These are phyloP conservation scores for Lutraria rhynchaena DNA, from an alignment of 1,140 invertebrate genomes.

Conservation along the genomic window DNA sequence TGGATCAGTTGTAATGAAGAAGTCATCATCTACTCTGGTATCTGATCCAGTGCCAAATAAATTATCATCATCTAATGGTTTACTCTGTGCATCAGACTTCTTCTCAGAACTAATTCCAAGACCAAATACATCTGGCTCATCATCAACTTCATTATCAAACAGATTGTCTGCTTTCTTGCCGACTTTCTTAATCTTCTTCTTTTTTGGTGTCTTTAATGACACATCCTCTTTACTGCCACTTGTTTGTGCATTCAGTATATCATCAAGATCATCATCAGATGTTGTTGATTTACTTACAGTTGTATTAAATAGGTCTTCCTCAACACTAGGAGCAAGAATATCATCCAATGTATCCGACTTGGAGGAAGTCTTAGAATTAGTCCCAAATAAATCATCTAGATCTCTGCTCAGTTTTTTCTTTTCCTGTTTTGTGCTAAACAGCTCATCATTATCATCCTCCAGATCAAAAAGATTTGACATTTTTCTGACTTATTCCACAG, in stretches of 20 bases:
- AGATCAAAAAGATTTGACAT: conserved; percentile 41
- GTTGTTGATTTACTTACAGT: too few species aligned
- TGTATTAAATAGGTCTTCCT: conserved; percentile 34
- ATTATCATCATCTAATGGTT: conserved; percentile 19
- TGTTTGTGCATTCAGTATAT: neutral
- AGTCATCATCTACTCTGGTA: too few species aligned
- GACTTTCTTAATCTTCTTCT: neutral
- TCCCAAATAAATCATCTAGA: conserved; percentile 42
- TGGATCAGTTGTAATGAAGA: too few species aligned
- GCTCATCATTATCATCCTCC: conserved; percentile 26
- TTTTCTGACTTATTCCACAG: too few species aligned
- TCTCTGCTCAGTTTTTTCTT: conserved; percentile 8
- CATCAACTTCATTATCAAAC: conserved; percentile 37
- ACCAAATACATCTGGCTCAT: conserved; percentile 38
- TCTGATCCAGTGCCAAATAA: neutral
- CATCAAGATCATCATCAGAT: neutral
- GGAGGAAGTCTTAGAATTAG: neutral
- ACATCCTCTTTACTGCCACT: neutral
- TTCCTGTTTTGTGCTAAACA: conserved; percentile 23
- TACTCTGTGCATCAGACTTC: neutral
- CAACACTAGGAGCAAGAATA: conserved; percentile 2
- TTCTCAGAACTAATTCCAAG: neutral
- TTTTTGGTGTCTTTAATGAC: neutral
- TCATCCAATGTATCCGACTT: conserved; percentile 24
- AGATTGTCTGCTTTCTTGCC: conserved; percentile 19